Evolutionary conservation across 2,888 invertebrate genomes (phyloP), one percentile per base, ranked within the genome.

Genomic region (Melieria crassipennis): DNA sequence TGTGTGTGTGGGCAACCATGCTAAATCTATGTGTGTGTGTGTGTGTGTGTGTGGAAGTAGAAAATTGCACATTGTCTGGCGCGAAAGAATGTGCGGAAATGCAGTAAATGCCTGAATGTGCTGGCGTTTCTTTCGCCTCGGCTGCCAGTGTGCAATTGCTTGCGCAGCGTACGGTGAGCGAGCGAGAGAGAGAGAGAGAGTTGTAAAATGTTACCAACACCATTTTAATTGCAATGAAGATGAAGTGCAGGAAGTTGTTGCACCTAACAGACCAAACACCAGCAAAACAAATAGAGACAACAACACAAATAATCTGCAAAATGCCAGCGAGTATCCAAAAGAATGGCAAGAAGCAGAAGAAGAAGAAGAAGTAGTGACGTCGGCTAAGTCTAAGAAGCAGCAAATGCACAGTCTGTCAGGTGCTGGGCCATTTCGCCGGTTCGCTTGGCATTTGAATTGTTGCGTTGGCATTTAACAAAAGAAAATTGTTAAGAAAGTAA

Each of bases 191-290:
- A 57, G 48, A n/a, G 66, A 48, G 60, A 58, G 50, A 58, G 58
- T 46, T 45, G 52, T 45, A 13, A 65, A 45, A 60, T 45, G 43
- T 45, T 43, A 46, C 43, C 66, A 66, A 66, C 66, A 58, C 66
- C 50, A 58, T 58, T 66, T 66, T 66, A 66, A 66, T 66, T 66
- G 66, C 48, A 66, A 58, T 66, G 57, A 66, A 66, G 57, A 42
- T 45, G 65, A 48, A 57, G 48, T 57, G 65, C 48, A 58, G 65
- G 65, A 58, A 66, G 57, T 48, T 58, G 46, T 66, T 57, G 47
- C 10, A 46, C 58, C 13, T 65, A 55, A 30, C 30, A 30, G 30
- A 30, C 30, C 30, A 30, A 30, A 30, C 30, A 30, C 1, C 30
- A 30, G 30, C 30, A 30, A 30, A 30, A 30, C 30, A 30, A 30